Base-by-base conservation (phyloP, 1,140 invertebrate species). In the Pseudomyrmex pallidus region DNA sequence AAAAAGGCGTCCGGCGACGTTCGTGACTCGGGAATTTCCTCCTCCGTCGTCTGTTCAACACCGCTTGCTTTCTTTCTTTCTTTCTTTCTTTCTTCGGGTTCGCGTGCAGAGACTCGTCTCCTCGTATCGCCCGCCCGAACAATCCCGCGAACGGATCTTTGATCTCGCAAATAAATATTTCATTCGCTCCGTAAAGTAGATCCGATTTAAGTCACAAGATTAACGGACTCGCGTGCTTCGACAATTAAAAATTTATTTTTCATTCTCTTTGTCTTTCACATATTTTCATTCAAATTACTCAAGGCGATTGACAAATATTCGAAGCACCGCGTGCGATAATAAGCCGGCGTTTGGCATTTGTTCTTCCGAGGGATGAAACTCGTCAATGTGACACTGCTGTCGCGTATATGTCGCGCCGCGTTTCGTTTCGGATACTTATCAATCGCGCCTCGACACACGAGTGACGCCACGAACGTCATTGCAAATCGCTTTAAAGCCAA, bases 1-100 rank as follows among this genome's bases (percentile, higher is more conserved):
- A 85, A 87, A 87, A 87, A 87, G 85, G 63, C 86, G 82, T 35
- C 64, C 67, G 54, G 73, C 67, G 80, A 87, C 54, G 70, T 72
- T 84, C 82, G 70, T 63, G 67, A 84, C 64, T 83, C 59, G 59
- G 56, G 59, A 83, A 46, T 57, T 87, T 48, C 17, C 22, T 48
- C 15, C 22, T 59, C 63, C n/a, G 57, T 72, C 76, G 50, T 22
- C 35, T 5, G 7, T 12, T 13, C 22, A 20, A 35, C 13, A 2
- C 9, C 62, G 4, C 12, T 67, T 12, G 48, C 20, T 25, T 17
- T 15, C 25, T n/a, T 7, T 48, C 5, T 35, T n/a, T 44, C 22
- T 17, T n/a, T 57, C 10, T 72, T 44, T 35, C 48, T 13, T 46
- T 13, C 57, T 22, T 70, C 56, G 15, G 17, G 9, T 64, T 74